Conservation (phyloP, 2,888 invertebrate species). For the Lasioglossum lativentre region DNA sequence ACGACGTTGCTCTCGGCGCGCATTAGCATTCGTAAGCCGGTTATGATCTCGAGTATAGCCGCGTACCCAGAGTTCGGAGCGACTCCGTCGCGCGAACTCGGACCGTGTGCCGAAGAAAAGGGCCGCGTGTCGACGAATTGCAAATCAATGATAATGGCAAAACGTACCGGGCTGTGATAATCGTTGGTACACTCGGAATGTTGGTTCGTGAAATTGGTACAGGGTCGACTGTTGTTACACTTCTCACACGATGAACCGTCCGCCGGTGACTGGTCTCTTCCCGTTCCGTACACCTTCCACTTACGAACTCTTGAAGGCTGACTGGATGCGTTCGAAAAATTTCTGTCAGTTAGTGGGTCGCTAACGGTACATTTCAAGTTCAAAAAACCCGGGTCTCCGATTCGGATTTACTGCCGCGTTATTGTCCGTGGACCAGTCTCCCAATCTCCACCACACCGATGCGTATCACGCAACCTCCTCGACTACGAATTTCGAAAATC, state of each 20-base stretch:
- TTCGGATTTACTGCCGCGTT: slow-evolving; percentile 71
- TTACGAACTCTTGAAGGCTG: slow-evolving; percentile 65
- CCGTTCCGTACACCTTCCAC: slow-evolving; percentile 52
- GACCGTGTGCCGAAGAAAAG: background rate
- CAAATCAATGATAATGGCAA: slow-evolving; percentile 17
- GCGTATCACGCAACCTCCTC: background rate
- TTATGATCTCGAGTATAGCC: background rate
- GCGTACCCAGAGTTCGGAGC: background rate
- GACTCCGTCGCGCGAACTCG: background rate
- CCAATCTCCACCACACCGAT: background rate
- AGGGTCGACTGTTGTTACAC: slow-evolving; percentile 60
- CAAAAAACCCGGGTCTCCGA: slow-evolving; percentile 79
- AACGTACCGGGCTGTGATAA: slow-evolving; percentile 44
- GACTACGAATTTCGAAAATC: background rate
- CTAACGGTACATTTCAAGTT: slow-evolving; percentile 82
- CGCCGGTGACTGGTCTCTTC: slow-evolving; percentile 71
- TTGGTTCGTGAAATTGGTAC: slow-evolving; percentile 33
- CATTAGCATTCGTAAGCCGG: background rate
- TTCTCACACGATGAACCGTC: slow-evolving; percentile 70
- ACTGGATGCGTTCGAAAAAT: slow-evolving; percentile 75
- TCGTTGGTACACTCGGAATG: slow-evolving; percentile 36
- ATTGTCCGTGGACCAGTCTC: slow-evolving; percentile 31
- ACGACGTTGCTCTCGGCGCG: background rate
- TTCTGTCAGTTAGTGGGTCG: slow-evolving; percentile 83
- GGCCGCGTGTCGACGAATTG: slow-evolving; percentile 16